Conservation (phyloP, 2,888 invertebrate genomes). For the Branchellion lobata region DNA sequence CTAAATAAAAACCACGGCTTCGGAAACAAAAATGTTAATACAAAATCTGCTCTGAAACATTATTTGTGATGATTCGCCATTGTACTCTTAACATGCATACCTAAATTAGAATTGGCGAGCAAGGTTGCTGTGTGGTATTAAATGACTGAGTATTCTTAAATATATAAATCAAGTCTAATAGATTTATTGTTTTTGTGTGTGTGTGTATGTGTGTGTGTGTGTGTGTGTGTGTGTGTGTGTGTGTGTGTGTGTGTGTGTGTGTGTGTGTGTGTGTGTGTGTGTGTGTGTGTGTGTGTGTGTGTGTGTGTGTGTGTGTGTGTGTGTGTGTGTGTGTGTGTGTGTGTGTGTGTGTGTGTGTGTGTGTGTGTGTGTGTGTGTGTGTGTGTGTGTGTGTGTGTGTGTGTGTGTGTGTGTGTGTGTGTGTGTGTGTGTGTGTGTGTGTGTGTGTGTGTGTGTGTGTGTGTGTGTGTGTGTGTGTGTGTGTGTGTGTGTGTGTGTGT, state of each 20-base stretch:
- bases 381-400: conserved; percentile 37
- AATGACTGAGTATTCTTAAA: no score
- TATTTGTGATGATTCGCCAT: no score
- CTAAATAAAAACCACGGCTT: no score
- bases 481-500: not conserved
- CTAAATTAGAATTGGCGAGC: no score
- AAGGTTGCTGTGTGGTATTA: no score
- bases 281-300: conserved; percentile 37
- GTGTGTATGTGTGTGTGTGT: not conserved
- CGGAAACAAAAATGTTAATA: no score
- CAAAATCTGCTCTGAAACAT: no score
- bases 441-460: conserved; percentile 26
- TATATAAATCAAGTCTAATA: no score
- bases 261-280: conserved; percentile 38
- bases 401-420: conserved; percentile 38
- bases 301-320: conserved; percentile 43
- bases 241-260: conserved; percentile 24
- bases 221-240: conserved; percentile 12
- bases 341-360: conserved; percentile 37
- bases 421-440: conserved; percentile 26
- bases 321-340: conserved; percentile 38
- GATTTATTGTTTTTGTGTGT: conserved; percentile 6
- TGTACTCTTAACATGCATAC: no score
- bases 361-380: conserved; percentile 37
- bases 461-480: conserved; percentile 5